These are phyloP conservation scores for Acleris laterana DNA, from an alignment of 2,888 invertebrate species.

Conservation along the genomic window DNA sequence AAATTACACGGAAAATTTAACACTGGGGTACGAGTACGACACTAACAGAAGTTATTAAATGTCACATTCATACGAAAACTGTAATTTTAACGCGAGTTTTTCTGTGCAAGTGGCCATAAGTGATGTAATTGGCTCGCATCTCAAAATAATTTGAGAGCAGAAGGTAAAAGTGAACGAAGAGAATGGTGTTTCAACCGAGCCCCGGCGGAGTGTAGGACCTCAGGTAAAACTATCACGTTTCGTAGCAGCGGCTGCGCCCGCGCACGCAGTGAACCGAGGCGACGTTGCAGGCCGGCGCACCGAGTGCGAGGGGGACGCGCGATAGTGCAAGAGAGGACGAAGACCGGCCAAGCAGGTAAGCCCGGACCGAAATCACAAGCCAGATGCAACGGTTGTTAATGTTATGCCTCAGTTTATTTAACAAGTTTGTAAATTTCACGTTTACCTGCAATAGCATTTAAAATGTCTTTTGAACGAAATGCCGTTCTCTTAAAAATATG, in stretches of 20 bases:
- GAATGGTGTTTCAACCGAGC: conserved; percentile 41
- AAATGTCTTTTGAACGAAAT: not conserved
- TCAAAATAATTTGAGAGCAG: not conserved
- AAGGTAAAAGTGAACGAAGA: conserved; percentile 13
- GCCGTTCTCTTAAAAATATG: too few species aligned
- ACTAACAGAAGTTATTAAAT: too few species aligned
- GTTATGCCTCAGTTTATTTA: conserved; percentile 12
- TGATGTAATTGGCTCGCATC: too few species aligned
- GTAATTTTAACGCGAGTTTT: too few species aligned
- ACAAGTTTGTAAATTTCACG: conserved; percentile 8
- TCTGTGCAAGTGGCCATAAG: too few species aligned
- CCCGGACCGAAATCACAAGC: conserved; percentile 61
- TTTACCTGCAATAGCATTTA: conserved; percentile 1
- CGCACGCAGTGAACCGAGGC: conserved; percentile 36
- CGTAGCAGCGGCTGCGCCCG: conserved; percentile 41
- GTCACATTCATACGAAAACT: too few species aligned
- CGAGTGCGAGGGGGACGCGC: conserved; percentile 49
- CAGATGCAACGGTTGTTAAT: conserved; percentile 57
- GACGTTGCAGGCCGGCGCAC: conserved; percentile 51
- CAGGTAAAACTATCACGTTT: conserved; percentile 66
- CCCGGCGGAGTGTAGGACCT: conserved; percentile 40
- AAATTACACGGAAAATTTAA: too few species aligned
- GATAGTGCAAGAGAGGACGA: conserved; percentile 45
- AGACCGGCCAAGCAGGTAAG: conserved; percentile 68
- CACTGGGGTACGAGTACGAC: too few species aligned